Evolutionary conservation across 2,797 vertebrate genomes (phyloP).

Genomic region (Poliocrania exsul): DNA sequence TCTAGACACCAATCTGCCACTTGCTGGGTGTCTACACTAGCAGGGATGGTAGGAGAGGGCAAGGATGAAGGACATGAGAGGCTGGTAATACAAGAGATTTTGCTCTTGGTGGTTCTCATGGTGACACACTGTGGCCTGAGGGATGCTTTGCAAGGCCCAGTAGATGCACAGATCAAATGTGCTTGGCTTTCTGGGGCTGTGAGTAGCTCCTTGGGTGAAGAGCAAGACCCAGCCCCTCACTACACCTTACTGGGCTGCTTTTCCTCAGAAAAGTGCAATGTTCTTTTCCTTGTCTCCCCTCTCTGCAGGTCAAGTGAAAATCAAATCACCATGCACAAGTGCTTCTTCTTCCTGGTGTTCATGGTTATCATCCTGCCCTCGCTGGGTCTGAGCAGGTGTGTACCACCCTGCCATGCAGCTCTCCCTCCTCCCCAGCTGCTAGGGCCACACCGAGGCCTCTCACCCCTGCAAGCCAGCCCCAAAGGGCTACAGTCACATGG

Average conservation of each 20-base stretch:
- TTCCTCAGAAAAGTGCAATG: not conserved
- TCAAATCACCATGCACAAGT: conserved; percentile 94
- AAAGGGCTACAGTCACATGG: not conserved
- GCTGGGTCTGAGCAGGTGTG: conserved; percentile 91
- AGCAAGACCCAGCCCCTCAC: not conserved
- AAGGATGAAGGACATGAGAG: not conserved
- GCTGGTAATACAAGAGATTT: not conserved
- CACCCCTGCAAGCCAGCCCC: fast-evolving
- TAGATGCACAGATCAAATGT: not conserved
- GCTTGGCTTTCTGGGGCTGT: not conserved
- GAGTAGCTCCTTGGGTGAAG: not conserved
- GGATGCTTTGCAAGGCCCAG: not conserved
- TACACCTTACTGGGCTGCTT: not conserved
- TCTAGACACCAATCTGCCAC: not conserved
- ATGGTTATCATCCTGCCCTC: conserved; percentile 98
- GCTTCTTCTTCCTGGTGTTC: conserved; percentile 93
- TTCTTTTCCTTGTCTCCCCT: not conserved
- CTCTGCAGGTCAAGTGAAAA: conserved; percentile 88
- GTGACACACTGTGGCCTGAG: not conserved
- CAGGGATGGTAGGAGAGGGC: not conserved
- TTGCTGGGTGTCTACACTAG: not conserved
- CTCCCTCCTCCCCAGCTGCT: not conserved
- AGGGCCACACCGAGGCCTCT: not conserved
- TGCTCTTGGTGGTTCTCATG: not conserved
- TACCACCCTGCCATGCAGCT: not conserved